Evolutionary conservation across 2,797 vertebrate genomes (phyloP), one percentile per base, ranked within the genome.

Genomic region (Eutrigla gurnardus): DNA sequence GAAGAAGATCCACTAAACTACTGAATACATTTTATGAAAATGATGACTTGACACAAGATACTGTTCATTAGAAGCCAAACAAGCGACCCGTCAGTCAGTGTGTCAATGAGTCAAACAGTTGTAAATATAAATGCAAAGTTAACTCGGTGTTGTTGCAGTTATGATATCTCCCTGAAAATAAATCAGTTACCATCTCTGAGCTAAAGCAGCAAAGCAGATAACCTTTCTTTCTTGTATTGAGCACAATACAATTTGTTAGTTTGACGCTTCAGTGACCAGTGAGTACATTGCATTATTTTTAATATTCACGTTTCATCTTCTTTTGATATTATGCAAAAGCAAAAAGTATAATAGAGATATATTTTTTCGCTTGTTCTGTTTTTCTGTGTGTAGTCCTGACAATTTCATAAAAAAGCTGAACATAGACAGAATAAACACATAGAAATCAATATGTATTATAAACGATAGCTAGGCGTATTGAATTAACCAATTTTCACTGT

Each of bases 341-440:
- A 7, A 49, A n/a, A 47, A 10, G 7, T 49, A 49, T 18, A 2
- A 49, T 18, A 49, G 25, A 25, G 25, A 25, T 25, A 25, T 25
- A n/a, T 25, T 25, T 49, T 4, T 46, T 7, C 7, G n/a, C 1
- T 49, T 49, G 18, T 49, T 49, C 47, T 49, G 47, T 49, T 18
- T 53, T 33, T 33, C 52, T 33, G 52, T 15, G 32, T 33, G 25
- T 3, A 43, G 46, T 35, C 46, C 46, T 47, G n/a, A 42, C 52
- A 2, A 57, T 57, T 42, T 43, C 49, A 62, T 10, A 39, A 37
- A 17, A 5, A 10, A 43, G 7, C 18, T 42, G 54, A 54, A 55
- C 8, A 61, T 36, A 25, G 32, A 35, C 40, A 49, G 25, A 62
- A 57, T 66, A 61, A 66, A 66, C 36, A 25, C 25, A 25, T 25